Evolutionary conservation across 2,888 invertebrate species (phyloP), one percentile per base, ranked within the genome.

Genomic region (Nemotelus pantherinus): DNA sequence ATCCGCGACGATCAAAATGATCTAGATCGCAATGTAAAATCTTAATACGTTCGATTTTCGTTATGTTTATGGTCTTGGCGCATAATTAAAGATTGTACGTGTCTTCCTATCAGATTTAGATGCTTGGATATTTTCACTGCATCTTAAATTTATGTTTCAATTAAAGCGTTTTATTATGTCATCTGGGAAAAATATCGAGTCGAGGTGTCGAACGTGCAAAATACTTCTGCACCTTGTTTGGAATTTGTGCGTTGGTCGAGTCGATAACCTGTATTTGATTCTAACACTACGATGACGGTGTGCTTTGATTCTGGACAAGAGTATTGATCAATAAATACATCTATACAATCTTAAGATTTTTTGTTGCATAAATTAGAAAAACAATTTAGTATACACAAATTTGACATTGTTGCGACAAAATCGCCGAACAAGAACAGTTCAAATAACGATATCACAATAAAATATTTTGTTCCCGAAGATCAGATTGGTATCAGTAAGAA

Each of bases 141-240:
- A 63, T 63, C 63, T 63, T 43, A 74, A 63, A 74, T 74, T 57
- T 63, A 74, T 74, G 74, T 74, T 74, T 74, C 74, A 74, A 74
- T 74, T 74, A 74, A 74, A 72, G 45, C 45, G 57, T 72, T 68
- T 68, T 68, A 48, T 50, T 58, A 45, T 72, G 72, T 58, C 53
- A 45, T 25, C 6, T 44, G 25, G 10, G 39, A 43, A 45, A 60
- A 74, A 60, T 48, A 74, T 74, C 60, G 63, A 3, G 4, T 9
- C 7, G 7, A 63, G 45, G 74, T 60, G 74, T 60, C 57, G 74
- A 74, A 44, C 57, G 60, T 7, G 70, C 43, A 70, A 70, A 55
- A 25, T 25, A 10, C 70, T 50, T 70, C 55, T n/a, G 39, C 41
- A 7, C 63, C 25, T 25, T 41, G 63, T 63, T 43, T 63, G 43